phyloP scores from a whole-genome alignment of 1,140 invertebrate genomes.

The Hypsibius dujardini region DNA sequence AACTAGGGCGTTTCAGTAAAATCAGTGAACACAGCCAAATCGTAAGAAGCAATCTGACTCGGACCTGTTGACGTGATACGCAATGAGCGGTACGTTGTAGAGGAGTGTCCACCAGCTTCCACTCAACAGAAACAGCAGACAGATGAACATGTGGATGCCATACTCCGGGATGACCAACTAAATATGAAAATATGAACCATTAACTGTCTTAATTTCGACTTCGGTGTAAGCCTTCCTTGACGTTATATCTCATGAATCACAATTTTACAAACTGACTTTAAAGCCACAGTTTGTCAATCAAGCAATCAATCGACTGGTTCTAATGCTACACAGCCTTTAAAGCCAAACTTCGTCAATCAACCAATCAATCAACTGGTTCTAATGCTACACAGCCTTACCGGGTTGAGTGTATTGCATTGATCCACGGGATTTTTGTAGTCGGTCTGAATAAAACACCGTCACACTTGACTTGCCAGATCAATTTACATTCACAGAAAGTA shows the following conservation, averaged over 20 bases:
- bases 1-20: neutral
- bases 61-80: constrained; percentile 85
- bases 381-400: constrained; percentile 47
- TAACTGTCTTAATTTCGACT: neutral
- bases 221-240: constrained; percentile 12
- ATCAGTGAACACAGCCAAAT: neutral
- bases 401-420: constrained; percentile 93
- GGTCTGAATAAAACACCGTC: constrained; percentile 37
- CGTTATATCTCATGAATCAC: constrained; percentile 18
- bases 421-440: constrained; percentile 99
- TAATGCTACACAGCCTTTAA: neutral
- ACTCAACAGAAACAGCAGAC: constrained; percentile 70
- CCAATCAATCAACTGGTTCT: neutral
- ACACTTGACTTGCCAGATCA: neutral
- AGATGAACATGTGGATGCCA: constrained; percentile 72
- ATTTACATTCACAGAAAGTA: neutral
- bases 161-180: constrained; percentile 94
- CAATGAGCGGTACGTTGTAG: constrained; percentile 79
- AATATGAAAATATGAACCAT: constrained; percentile 32
- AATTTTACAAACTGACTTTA: constrained; percentile 1
- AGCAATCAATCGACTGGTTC: neutral
- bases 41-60: constrained; percentile 18
- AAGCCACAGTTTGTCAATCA: neutral
- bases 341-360: neutral
- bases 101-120: constrained; percentile 79